Conservation (phyloP, 92 coral and sea anemone genomes). For the Zoanthus gigantus region DNA sequence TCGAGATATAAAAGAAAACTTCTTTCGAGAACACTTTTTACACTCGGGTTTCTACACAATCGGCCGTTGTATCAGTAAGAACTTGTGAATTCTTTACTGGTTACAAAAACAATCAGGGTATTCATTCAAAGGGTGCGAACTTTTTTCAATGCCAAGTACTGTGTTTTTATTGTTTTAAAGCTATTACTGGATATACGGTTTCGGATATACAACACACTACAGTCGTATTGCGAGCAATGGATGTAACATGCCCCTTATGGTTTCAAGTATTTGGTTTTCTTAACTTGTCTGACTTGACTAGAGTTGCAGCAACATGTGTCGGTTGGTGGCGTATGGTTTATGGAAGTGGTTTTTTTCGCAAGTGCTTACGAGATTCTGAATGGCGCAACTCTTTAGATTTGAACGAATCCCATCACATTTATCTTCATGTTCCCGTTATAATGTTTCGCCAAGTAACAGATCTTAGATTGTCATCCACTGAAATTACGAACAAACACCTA, state of each 20-base stretch:
- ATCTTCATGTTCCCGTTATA: slow-evolving; percentile 11
- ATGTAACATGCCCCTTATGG: slow-evolving; percentile 1
- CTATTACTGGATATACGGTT: slow-evolving; percentile 1
- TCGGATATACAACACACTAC: not conserved
- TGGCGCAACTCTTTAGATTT: slow-evolving; percentile 24
- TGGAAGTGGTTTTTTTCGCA: not conserved
- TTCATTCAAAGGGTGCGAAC: slow-evolving; percentile 6
- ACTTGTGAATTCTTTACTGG: slow-evolving; percentile 30
- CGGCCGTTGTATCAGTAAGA: not conserved
- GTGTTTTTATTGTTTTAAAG: slow-evolving; percentile 24
- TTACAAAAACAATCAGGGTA: not conserved
- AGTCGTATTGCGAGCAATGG: slow-evolving; percentile 9
- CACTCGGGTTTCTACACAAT: not conserved
- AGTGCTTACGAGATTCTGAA: slow-evolving; percentile 26
- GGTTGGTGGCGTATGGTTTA: slow-evolving; percentile 28
- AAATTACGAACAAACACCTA: slow-evolving; percentile 11
- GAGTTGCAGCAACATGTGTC: slow-evolving; percentile 19
- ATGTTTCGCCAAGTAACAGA: slow-evolving; percentile 19
- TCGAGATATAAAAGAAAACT: slow-evolving; percentile 6
- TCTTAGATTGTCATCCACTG: slow-evolving; percentile 18
- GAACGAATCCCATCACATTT: not conserved
- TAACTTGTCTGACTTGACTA: slow-evolving; percentile 19
- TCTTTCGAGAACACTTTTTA: slow-evolving; percentile 13
- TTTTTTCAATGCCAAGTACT: not conserved
- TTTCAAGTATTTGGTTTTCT: slow-evolving; percentile 9